These are phyloP conservation scores for Eupithecia inturbata DNA, from an alignment of 2,888 invertebrate species.

Conservation along the genomic window DNA sequence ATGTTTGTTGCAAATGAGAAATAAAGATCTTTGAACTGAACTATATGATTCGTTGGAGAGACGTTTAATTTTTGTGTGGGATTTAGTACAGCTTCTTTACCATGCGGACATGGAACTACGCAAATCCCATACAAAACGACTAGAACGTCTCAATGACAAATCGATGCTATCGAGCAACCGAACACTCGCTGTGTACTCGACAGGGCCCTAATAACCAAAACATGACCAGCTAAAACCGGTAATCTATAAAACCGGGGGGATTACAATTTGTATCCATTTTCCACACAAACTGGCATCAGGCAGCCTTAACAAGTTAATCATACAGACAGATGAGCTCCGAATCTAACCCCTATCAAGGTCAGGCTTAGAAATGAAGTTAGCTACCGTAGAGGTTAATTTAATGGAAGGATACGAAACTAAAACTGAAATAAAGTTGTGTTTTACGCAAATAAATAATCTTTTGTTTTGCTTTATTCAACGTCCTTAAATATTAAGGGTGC, in stretches of 20 bases:
- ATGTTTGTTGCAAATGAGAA: too few species aligned
- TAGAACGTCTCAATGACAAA: not conserved
- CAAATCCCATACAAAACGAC: not conserved
- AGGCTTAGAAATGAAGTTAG: conserved; percentile 10
- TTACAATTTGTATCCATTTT: conserved; percentile 24
- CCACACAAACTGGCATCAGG: conserved; percentile 23
- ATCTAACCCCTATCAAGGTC: conserved; percentile 32
- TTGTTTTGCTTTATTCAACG: too few species aligned
- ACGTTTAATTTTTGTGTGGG: too few species aligned
- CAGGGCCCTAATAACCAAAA: conserved; percentile 12
- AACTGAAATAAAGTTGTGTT: not conserved
- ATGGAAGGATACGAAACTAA: not conserved
- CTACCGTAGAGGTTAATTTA: not conserved
- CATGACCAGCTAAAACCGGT: conserved; percentile 11
- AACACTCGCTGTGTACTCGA: not conserved
- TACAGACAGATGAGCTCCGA: conserved; percentile 28
- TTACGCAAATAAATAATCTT: not conserved
- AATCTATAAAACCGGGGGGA: conserved; percentile 17
- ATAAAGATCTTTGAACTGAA: too few species aligned
- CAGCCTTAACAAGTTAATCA: conserved; percentile 32
- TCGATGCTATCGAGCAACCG: not conserved
- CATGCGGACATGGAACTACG: not conserved
- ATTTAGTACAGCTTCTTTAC: not conserved
- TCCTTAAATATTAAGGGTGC: too few species aligned
- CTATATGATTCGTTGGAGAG: too few species aligned